These are phyloP conservation scores for Atrichornis clamosus DNA, from an alignment of 2,113 vertebrate genomes.

Conservation along the genomic window DNA sequence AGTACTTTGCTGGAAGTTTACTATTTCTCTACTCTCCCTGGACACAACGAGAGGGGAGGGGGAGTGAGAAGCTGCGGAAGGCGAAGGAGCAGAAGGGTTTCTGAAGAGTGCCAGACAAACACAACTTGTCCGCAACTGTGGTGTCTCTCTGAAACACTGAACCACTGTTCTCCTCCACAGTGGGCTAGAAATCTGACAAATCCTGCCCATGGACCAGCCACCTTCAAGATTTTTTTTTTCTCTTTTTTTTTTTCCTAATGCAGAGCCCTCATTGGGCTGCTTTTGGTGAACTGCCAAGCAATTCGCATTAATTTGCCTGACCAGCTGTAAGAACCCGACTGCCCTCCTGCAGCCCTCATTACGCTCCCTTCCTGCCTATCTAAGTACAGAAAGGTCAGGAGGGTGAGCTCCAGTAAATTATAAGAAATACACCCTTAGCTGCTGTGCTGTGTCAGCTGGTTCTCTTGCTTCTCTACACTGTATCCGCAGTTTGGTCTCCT, in stretches of 20 bases:
- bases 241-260: not conserved
- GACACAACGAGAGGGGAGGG: not conserved
- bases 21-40: not conserved
- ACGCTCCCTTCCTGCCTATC: not conserved
- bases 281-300: slow-evolving; percentile 12
- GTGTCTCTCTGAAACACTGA: not conserved
- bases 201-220: not conserved
- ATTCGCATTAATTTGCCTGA: not conserved
- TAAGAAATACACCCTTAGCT: not conserved
- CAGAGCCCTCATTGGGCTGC: not conserved
- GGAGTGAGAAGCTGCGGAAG: rapidly evolving
- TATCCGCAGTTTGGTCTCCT: not conserved
- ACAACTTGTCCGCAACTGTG: rapidly evolving
- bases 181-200: not conserved
- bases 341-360: slow-evolving; percentile 18
- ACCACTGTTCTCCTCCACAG: not conserved
- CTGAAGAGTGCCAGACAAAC: not conserved
- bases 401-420: not conserved
- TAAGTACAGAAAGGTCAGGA: slow-evolving; percentile 17
- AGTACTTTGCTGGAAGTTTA: not conserved
- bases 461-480: not conserved
- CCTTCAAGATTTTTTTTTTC: not conserved
- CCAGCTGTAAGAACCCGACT: not conserved
- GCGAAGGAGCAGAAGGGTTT: not conserved
- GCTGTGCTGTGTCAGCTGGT: not conserved